Evolutionary conservation across 2,797 vertebrate genomes (phyloP), one percentile per base, ranked within the genome.

Genomic region (Alosa sapidissima): DNA sequence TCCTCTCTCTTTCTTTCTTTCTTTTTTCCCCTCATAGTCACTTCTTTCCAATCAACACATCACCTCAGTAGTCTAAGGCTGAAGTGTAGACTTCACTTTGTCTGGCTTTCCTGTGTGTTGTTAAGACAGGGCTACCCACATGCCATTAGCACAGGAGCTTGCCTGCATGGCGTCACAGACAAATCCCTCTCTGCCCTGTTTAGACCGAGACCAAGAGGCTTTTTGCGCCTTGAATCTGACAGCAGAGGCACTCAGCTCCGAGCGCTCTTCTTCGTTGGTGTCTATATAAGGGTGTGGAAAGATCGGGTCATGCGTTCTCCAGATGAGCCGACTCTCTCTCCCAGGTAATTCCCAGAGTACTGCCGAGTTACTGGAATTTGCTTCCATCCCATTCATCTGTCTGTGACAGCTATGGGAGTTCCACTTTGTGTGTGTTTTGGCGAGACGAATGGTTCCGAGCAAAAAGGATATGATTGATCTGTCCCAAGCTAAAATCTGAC

Each of bases 271-370:
- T 36, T 87, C 36, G 5, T 36, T 72, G 84, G 55, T 85, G 81
- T 84, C 92, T 88, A 89, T 92, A 89, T 90, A 91, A 78, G 24
- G 88, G 87, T 85, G 82, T 89, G 88, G 85, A 90, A 91, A 91
- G 49, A 81, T 4, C 7, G 81, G 81, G 82, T 60, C 81, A 83
- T 84, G 49, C 24, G 21, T 49, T 83, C 81, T 83, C 81, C 82
- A 84, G 84, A 82, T 82, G 81, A 19, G 1, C 47, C 2, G 47
- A 9, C 6, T 7, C 24, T 21, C 82, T 60, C 24, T 21, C 82
- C 54, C 14, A 41, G n/a, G 33, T 87, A 51, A 83, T 81, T 85
- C 83, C 84, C 65, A 49, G 72, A 45, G 11, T 72, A 36, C 55
- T 88, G 75, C 62, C 81, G 85, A 55, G 55, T 72, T 85, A 45